phyloP scores from a whole-genome alignment of 2,888 invertebrate species.

The Sarcophaga variegata region DNA sequence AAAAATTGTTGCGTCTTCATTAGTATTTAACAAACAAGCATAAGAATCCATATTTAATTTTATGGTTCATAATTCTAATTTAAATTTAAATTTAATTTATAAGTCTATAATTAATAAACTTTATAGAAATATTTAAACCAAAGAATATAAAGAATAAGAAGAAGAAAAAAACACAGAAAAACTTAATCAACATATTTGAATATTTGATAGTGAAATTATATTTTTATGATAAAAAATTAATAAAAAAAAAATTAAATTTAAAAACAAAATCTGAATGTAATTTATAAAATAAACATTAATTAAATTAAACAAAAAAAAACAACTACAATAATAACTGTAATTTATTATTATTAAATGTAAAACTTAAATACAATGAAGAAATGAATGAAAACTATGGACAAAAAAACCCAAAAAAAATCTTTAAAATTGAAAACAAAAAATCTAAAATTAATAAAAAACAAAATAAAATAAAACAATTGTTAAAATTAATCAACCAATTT shows the following conservation, averaged over 20 bases:
- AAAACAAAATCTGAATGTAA: slow-evolving; percentile 65
- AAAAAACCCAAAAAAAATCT: slow-evolving; percentile 7
- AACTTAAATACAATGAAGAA: slow-evolving; percentile 66
- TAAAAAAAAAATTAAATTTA: slow-evolving; percentile 24
- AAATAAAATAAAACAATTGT: slow-evolving; percentile 56
- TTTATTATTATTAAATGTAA: slow-evolving; percentile 69
- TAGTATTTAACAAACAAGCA: background rate
- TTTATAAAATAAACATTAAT: slow-evolving; percentile 59
- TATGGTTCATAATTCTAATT: slow-evolving; percentile 5
- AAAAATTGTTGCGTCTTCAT: slow-evolving; percentile 44
- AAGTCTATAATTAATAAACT: slow-evolving; percentile 12
- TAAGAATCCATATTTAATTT: slow-evolving; percentile 2
- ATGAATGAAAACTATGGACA: slow-evolving; percentile 7
- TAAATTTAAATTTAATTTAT: slow-evolving; percentile 4
- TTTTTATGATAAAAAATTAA: slow-evolving; percentile 49
- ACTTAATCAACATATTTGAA: slow-evolving; percentile 52
- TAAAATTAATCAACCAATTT: slow-evolving; percentile 42
- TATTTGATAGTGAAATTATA: slow-evolving; percentile 62
- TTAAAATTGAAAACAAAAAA: slow-evolving; percentile 13
- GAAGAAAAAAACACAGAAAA: background rate
- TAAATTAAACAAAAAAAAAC: slow-evolving; percentile 56
- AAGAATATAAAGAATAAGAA: background rate
- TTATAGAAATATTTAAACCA: slow-evolving; percentile 38
- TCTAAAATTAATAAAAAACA: slow-evolving; percentile 7
- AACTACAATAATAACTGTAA: slow-evolving; percentile 67